Conservation (phyloP, 2,797 vertebrate species). For the Chelmon rostratus region DNA sequence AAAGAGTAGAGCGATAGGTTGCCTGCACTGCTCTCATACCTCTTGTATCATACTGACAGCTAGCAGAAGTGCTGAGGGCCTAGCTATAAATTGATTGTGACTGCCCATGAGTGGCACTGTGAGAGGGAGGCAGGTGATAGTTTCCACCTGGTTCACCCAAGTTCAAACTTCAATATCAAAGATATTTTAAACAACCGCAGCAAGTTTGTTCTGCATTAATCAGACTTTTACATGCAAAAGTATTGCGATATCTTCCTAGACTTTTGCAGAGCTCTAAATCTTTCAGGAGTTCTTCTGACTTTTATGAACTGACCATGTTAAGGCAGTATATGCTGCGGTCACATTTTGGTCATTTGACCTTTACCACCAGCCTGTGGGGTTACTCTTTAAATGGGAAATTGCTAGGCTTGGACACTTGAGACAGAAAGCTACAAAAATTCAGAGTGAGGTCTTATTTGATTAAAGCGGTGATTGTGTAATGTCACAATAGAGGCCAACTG, state of each 20-base stretch:
- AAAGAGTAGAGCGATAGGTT: conserved; percentile 37
- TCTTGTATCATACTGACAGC: conserved; percentile 33
- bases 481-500: too few species aligned
- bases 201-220: background rate
- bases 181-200: background rate
- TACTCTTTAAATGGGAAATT: background rate
- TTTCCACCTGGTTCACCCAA: conserved; percentile 20
- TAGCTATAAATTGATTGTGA: conserved; percentile 39
- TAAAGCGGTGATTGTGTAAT: too few species aligned
- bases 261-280: background rate
- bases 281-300: background rate
- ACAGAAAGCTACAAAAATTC: background rate
- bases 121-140: conserved; percentile 24
- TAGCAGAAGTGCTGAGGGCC: conserved; percentile 32
- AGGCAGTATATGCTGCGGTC: background rate
- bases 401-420: background rate
- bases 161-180: conserved; percentile 14
- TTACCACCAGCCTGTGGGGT: background rate
- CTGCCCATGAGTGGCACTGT: conserved; percentile 36
- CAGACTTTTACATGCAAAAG: background rate
- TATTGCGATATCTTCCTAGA: background rate
- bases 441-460: background rate
- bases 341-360: background rate
- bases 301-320: background rate
- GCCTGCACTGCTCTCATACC: conserved; percentile 11